Evolutionary conservation across 2,888 invertebrate genomes (phyloP).

Genomic region (Synergus umbraculus): DNA sequence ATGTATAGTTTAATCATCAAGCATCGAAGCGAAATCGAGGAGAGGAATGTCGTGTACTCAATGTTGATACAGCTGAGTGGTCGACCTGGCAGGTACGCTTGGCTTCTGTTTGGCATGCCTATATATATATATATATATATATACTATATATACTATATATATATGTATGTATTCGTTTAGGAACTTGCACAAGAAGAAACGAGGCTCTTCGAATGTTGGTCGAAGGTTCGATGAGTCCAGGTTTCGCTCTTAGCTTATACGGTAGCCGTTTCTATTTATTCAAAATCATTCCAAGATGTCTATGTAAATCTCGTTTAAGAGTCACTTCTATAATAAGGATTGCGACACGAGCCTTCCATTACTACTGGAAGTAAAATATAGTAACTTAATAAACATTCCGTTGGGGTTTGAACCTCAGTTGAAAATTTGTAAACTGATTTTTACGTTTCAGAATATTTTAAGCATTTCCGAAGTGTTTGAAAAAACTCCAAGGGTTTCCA

Average conservation of each 20-base stretch:
- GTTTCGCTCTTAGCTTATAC: constrained; percentile 43
- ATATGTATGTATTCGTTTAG: constrained; percentile 45
- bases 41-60: constrained; percentile 76
- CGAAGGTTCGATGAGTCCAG: constrained; percentile 46
- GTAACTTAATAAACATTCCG: not conserved
- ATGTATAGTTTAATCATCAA: constrained; percentile 22
- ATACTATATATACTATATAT: no score
- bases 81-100: constrained; percentile 72
- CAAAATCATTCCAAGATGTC: constrained; percentile 43
- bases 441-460: no score
- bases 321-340: constrained; percentile 32
- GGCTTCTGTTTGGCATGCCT: constrained; percentile 77
- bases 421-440: no score
- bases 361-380: not conserved
- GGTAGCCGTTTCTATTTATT: constrained; percentile 53
- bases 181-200: constrained; percentile 44
- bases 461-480: no score
- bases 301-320: constrained; percentile 34
- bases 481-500: no score
- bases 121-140: constrained; percentile 45
- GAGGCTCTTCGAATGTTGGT: constrained; percentile 45
- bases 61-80: constrained; percentile 78
- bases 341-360: constrained; percentile 38
- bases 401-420: not conserved
- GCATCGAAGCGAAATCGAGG: constrained; percentile 55